Evolutionary conservation across 2,888 invertebrate species (phyloP), one percentile per base, ranked within the genome.

Genomic region (Calameuta idolon): DNA sequence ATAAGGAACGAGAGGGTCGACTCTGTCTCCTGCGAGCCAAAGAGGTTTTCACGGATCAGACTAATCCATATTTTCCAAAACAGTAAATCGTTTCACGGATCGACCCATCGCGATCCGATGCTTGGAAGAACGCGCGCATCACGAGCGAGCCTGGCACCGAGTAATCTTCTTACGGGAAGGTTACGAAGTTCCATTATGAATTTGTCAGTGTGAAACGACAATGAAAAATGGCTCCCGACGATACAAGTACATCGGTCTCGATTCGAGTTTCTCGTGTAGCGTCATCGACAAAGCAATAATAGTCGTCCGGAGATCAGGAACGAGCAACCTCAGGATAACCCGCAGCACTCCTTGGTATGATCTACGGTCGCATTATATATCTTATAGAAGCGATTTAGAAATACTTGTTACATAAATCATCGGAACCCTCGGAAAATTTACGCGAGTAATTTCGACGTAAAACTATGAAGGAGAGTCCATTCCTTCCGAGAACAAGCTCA

Each of bases 401-500:
- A 74, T 77, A 55, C 37, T 79, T 80, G 77, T 80, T 82, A 78
- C 81, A 79, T 83, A 81, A 84, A 83, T 84, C 83, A 83, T 79
- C n/a, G 76, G 78, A 73, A 74, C 77, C 75, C 78, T 33, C 34
- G 75, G 80, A 40, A 83, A 82, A 85, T 85, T 85, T 82, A 81
- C 82, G 82, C 82, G 79, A 83, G 76, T 82, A 84, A 83, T 83
- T 83, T 85, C 81, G 73, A 77, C 75, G 77, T 77, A 80, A 82
- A 84, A 82, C 79, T 76, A 82, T 34, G 71, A 68, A 81, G 76
- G 77, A 79, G 79, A 81, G 73, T 81, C 83, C 83, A 81, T 86
- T 87, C 81, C 83, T 83, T 82, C 81, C 81, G 77, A 81, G 83
- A 86, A 86, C 83, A 84, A 84, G 82, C 82, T 85, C 84, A 89